phyloP scores from a whole-genome alignment of 2,888 invertebrate genomes.

The Maniola hyperantus region DNA sequence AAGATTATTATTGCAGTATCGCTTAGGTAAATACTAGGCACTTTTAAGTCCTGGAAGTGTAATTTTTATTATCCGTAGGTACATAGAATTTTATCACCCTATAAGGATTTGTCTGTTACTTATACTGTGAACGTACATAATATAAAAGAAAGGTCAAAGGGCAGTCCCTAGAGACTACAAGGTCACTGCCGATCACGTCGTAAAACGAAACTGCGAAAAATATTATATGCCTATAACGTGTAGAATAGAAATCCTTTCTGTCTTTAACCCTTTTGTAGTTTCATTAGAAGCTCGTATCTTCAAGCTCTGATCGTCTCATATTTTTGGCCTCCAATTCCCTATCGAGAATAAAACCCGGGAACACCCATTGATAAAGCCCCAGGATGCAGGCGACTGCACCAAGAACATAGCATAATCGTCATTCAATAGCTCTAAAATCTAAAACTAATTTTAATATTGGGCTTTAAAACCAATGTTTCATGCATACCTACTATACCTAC shows the following conservation, averaged over 20 bases:
- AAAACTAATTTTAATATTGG: no score
- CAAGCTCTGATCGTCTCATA: not conserved
- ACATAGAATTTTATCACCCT: slow-evolving; percentile 19
- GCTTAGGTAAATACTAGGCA: not conserved
- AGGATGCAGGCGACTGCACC: no score
- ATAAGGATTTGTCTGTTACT: slow-evolving; percentile 22
- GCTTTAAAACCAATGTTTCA: no score
- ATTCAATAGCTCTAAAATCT: no score
- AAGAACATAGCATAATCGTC: no score
- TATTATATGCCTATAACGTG: slow-evolving; percentile 16
- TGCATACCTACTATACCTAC: not conserved
- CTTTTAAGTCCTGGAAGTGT: not conserved
- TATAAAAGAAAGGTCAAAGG: slow-evolving; percentile 34
- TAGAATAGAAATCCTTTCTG: slow-evolving; percentile 22
- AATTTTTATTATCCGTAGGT: not conserved
- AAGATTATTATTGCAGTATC: not conserved
- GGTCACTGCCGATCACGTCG: slow-evolving; percentile 39
- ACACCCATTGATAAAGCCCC: no score
- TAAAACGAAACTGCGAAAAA: slow-evolving; percentile 34
- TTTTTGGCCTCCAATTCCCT: not conserved
- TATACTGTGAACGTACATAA: slow-evolving; percentile 22
- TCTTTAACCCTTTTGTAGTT: not conserved
- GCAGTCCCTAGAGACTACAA: slow-evolving; percentile 33
- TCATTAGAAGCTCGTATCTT: not conserved
- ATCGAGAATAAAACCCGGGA: not conserved